Evolutionary conservation across 1,140 invertebrate species (phyloP), one percentile per base, ranked within the genome.

Genomic region (Cyclina sinensis): DNA sequence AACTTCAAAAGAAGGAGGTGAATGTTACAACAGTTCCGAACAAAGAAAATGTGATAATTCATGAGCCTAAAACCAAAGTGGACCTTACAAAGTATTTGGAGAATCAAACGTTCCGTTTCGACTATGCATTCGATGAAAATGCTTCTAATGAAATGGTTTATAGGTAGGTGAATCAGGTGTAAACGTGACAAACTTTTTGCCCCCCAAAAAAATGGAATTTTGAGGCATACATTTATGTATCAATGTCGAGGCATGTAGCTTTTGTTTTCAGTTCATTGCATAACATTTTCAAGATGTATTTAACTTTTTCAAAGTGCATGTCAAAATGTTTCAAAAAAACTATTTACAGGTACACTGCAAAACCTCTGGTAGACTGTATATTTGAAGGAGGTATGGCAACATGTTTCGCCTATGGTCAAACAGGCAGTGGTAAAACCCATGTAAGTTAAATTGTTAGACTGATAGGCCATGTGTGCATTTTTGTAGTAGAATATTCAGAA

Each of bases 11-110:
- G 73, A 93, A 93, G 86, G 99, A 99, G 96, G 97, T 99, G 43
- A 99, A 99, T 96, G 99, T 99, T 24, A 98, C 99, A 89, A 99
- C 98, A 87, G 98, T 99, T 90, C 98, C 99, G 14, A 98, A 97
- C 89, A 99, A 98, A 96, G 98, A 99, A 95, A 97, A 98, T 94
- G 97, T 99, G 94, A 97, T 99, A 90, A 98, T 99, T 0, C 99
- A 99, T 96, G 99, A 99, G 96, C 99, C 99, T 3, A 99, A 99
- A 96, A 97, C 97, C 79, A 99, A 99, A 96, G 99, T 99, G 73
- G 99, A 99, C 96, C 96, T 99, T 74, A 99, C 99, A 5, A 99
- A 99, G 96, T 99, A 98, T 96, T 96, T 99, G 70, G 99, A 99
- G 95, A 99, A 99, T 96, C 99, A 99, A 95, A 97, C 98, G 92